Base-by-base conservation (phyloP, 2,113 vertebrate genomes). In the Macroglossus sobrinus region DNA sequence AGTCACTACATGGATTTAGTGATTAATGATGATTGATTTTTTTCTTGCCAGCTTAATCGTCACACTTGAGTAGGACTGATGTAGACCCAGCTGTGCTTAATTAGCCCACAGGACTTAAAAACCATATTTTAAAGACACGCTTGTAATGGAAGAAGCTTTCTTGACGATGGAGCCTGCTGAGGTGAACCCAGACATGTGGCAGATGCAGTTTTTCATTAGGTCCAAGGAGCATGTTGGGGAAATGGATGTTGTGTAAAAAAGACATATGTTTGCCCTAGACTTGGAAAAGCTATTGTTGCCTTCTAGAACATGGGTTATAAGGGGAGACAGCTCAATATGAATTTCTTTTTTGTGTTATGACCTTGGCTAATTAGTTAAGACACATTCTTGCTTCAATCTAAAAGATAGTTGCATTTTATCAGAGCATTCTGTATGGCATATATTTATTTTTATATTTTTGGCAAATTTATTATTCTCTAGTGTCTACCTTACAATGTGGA, bases 21-120 rank as follows among this genome's bases (percentile, higher is more conserved):
- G 91, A 97, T 97, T 96, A 98, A 97, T 95, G 78, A 75, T 96
- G 93, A 94, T 97, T 93, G 97, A 97, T 98, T 98, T 96, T 89
- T 96, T 98, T 96, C 85, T 97, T 97, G 96, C 90, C 94, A 89
- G 90, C 78, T 97, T 98, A 97, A 96, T 97, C 4, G 71, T 97
- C 98, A 91, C 84, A 61, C n/a, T 97, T 97, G 84, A 90, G 40
- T 53, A 94, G 75, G 79, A 92, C 86, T 87, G 82, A 96, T 92
- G 89, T 64, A 96, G 53, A 91, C 40, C 38, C 84, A 97, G 86
- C 80, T 97, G 89, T 97, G 97, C n/a, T 97, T 98, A 97, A 98
- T 98, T 97, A 97, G 40, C 66, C 97, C 30, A 85, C 55, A 50
- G 78, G 95, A 80, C 66, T 97, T 95, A 96, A 82, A 97, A 98